Conservation (phyloP, 2,113 vertebrate genomes). For the Naja naja region DNA sequence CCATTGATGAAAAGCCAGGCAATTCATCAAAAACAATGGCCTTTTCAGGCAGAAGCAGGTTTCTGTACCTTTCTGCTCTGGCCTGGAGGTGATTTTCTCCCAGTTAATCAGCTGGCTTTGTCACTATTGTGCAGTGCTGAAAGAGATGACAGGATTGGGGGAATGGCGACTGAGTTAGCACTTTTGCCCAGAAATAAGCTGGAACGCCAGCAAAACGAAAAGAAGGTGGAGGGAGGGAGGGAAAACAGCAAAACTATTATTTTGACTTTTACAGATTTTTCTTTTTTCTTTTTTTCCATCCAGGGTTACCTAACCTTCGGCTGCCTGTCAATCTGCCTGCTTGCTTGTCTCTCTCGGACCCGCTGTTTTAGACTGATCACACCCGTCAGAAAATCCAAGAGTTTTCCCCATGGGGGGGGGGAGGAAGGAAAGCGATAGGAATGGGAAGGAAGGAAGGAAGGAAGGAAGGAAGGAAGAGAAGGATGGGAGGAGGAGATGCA, state of each 20-base stretch:
- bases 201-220: not conserved
- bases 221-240: no score
- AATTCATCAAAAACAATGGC: not conserved
- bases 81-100: not conserved
- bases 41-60: not conserved
- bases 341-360: no score
- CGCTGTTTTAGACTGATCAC: no score
- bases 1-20: not conserved
- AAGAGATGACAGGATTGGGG: not conserved
- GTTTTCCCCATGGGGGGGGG: not conserved
- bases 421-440: no score
- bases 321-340: not conserved
- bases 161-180: not conserved
- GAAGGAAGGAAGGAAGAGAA: no score
- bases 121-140: not conserved
- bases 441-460: no score
- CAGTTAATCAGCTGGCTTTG: not conserved
- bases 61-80: not conserved
- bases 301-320: not conserved
- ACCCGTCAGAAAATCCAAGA: not conserved
- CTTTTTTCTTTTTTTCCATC: not conserved
- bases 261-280: not conserved
- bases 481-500: no score
- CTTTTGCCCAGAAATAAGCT: not conserved
- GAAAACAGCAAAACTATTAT: not conserved